Percentiles rank a stretch among this genome's conserved stretches.
Evolutionary conservation across 2,797 vertebrate genomes (phyloP).

Genomic region (Chiroxiphia lanceolata): DNA sequence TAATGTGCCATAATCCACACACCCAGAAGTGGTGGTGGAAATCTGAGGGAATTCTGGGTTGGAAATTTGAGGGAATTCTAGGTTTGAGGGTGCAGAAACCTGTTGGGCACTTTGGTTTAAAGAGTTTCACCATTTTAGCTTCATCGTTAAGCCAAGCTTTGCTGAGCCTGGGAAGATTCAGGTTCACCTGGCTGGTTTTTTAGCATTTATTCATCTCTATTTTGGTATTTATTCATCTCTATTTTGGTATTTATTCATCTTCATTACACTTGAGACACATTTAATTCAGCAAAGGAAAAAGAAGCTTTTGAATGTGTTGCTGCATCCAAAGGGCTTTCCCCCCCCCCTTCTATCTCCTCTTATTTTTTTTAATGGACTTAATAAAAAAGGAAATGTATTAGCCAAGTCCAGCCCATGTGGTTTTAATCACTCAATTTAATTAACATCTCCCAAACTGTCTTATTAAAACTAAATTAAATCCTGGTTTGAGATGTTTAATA

Average conservation of each 20-base stretch:
- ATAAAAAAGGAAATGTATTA: constrained; percentile 49
- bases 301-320: neutral
- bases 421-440: constrained; percentile 73
- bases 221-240: neutral
- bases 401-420: constrained; percentile 62
- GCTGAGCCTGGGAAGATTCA: constrained; percentile 8
- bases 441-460: constrained; percentile 68
- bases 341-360: neutral
- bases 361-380: constrained; percentile 57
- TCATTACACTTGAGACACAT: neutral
- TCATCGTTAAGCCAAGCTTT: neutral
- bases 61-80: neutral
- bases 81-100: neutral
- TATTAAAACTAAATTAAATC: constrained; percentile 75
- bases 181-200: neutral
- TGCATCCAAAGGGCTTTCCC: neutral
- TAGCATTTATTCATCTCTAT: neutral
- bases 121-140: neutral
- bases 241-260: neutral
- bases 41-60: neutral
- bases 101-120: neutral
- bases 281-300: constrained; percentile 26
- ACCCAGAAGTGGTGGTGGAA: neutral
- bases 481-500: constrained; percentile 51
- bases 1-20: accelerated